Base-by-base conservation (phyloP, 2,113 vertebrate genomes). In the Podiceps cristatus region DNA sequence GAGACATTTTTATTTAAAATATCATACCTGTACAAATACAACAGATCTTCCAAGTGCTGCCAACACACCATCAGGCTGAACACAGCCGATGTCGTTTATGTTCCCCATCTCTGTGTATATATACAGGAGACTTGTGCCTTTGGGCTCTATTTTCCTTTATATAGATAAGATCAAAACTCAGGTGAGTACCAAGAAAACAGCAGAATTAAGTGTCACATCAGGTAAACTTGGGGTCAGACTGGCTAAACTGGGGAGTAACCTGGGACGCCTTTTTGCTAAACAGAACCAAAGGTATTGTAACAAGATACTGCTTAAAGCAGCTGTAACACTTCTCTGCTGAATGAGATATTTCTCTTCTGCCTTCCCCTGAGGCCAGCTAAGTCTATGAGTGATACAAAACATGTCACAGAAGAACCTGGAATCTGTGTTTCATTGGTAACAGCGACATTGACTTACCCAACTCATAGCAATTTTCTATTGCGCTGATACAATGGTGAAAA, bases 381-480 rank as follows among this genome's bases (percentile, higher is more conserved):
- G 96, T 86, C 85, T 62, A 74, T 67, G 81, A 96, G 82, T 24
- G 75, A 95, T 78, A 86, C 9, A 82, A 82, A 95, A 81, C 87
- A 83, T 72, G 27, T 33, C 58, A 52, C 60, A 86, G 74, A 84
- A 89, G 93, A 91, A 77, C 60, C 64, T 75, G 71, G 50, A 97
- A 95, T 62, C 52, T 66, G 86, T 90, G 47, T 91, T 83, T 67
- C 24, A 59, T 10, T 76, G 22, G 56, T 50, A 82, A 79, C 73
- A 47, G 92, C 3, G 11, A 88, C 56, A 69, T 58, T 82, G 88
- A 88, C 47, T 81, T 94, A 88, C 45, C 15, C 33, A 71, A 24
- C 28, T 85, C 85, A 24, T 37, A 58, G 27, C 15, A 27, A 9
- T 10, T 17, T 58, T 33, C 29, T 44, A 10, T 40, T 56, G 35